Conservation (phyloP, 2,888 invertebrate species). For the Morpho deidamia region DNA sequence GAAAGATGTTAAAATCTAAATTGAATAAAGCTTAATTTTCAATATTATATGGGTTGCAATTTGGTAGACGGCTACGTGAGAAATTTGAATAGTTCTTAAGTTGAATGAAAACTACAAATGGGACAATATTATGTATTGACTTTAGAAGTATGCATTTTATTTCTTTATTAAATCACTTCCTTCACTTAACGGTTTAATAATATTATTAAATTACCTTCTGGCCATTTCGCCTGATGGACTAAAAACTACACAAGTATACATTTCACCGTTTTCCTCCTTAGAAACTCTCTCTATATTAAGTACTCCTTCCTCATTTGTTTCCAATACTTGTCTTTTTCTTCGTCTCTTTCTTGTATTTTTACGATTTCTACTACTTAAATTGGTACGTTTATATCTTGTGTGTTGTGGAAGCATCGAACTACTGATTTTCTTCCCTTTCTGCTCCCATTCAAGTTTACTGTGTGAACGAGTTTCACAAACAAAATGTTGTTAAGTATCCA, state of each 20-base stretch:
- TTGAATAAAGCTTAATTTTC: too few species aligned
- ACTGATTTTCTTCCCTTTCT: conserved; percentile 60
- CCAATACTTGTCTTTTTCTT: conserved; percentile 54
- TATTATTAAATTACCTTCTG: conserved; percentile 61
- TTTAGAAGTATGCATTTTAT: too few species aligned
- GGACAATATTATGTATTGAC: too few species aligned
- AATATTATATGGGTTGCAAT: too few species aligned
- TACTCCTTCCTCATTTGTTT: conserved; percentile 72
- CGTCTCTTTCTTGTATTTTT: conserved; percentile 38
- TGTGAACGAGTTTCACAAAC: background rate
- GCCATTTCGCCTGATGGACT: conserved; percentile 88
- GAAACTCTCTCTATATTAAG: conserved; percentile 79
- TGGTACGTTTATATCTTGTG: conserved; percentile 52
- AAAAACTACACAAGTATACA: conserved; percentile 88
- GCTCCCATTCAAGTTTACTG: conserved; percentile 71
- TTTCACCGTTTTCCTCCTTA: conserved; percentile 84
- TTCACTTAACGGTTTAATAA: background rate
- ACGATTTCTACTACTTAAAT: conserved; percentile 26
- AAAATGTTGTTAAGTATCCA: too few species aligned
- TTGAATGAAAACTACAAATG: too few species aligned
- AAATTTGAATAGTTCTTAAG: too few species aligned
- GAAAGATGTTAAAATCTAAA: too few species aligned
- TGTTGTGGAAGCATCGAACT: conserved; percentile 53
- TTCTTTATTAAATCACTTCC: background rate
- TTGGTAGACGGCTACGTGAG: too few species aligned